Evolutionary conservation across 2,888 invertebrate species (phyloP).

Genomic region (Himalopsyche tibetana): DNA sequence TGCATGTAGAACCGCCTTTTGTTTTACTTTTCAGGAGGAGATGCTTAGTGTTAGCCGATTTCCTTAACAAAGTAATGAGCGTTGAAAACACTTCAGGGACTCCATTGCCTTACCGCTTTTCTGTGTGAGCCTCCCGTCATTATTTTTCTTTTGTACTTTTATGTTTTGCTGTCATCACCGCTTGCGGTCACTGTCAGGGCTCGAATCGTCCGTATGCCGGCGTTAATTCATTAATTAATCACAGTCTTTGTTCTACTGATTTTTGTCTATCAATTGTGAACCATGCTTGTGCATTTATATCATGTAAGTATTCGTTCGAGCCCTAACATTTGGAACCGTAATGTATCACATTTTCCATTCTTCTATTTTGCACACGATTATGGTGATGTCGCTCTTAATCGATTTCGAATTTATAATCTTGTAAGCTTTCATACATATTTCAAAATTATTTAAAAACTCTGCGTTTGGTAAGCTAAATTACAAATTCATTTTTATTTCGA

Average conservation of each 20-base stretch:
- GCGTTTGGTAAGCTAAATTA: neutral
- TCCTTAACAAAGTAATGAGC: conserved; percentile 76
- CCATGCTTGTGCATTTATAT: neutral
- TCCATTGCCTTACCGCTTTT: conserved; percentile 78
- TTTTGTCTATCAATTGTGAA: neutral
- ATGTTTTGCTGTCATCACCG: conserved; percentile 50
- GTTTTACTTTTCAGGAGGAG: conserved; percentile 74
- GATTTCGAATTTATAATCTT: neutral
- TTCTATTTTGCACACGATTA: neutral
- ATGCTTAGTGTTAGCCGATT: conserved; percentile 76
- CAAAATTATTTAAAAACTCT: neutral
- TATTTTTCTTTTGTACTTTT: conserved; percentile 67
- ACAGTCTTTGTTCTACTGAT: neutral
- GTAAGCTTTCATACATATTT: neutral
- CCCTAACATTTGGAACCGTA: conserved; percentile 17
- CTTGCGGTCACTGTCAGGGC: conserved; percentile 66
- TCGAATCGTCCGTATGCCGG: neutral
- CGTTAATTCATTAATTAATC: neutral
- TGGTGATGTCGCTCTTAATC: neutral
- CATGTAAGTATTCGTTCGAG: conserved; percentile 42
- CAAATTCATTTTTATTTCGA: neutral
- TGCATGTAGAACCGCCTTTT: conserved; percentile 64
- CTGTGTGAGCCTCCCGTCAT: conserved; percentile 75
- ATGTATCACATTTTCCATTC: conserved; percentile 40
- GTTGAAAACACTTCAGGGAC: conserved; percentile 71